These are phyloP conservation scores for Cataglyphis hispanica DNA, from an alignment of 1,140 invertebrate species.

Conservation along the genomic window DNA sequence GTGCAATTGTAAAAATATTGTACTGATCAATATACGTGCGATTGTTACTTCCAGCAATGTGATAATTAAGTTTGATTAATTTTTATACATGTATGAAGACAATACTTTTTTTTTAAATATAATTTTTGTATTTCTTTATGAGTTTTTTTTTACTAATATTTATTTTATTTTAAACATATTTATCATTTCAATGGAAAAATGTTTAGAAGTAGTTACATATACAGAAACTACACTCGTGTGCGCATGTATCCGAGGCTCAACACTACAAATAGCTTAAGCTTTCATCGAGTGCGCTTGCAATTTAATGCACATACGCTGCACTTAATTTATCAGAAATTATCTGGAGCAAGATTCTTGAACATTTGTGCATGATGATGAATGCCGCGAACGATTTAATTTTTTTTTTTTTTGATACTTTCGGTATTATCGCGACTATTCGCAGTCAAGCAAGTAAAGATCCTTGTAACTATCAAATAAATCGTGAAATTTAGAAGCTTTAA, in stretches of 20 bases:
- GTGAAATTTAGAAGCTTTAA: constrained; percentile 21
- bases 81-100: neutral
- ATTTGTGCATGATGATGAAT: constrained; percentile 45
- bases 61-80: constrained; percentile 40
- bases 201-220: constrained; percentile 19
- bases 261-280: constrained; percentile 60
- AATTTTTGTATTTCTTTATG: neutral
- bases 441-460: neutral
- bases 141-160: neutral
- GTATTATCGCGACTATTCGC: neutral
- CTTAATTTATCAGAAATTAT: constrained; percentile 61
- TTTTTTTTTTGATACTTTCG: neutral
- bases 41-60: constrained; percentile 37
- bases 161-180: constrained; percentile 3
- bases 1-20: neutral
- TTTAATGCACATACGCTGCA: constrained; percentile 60
- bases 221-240: constrained; percentile 33
- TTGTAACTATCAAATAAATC: neutral
- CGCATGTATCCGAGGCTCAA: constrained; percentile 58
- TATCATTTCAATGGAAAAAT: neutral
- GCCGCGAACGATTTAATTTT: constrained; percentile 8
- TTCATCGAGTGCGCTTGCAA: constrained; percentile 60
- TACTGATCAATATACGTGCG: constrained; percentile 18
- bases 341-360: constrained; percentile 53
- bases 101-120: too few species aligned